Percentiles rank a stretch among this genome's conserved stretches.
These are phyloP conservation scores for Tragelaphus imberbis DNA, from an alignment of 2,113 vertebrate genomes.

Conservation along the genomic window DNA sequence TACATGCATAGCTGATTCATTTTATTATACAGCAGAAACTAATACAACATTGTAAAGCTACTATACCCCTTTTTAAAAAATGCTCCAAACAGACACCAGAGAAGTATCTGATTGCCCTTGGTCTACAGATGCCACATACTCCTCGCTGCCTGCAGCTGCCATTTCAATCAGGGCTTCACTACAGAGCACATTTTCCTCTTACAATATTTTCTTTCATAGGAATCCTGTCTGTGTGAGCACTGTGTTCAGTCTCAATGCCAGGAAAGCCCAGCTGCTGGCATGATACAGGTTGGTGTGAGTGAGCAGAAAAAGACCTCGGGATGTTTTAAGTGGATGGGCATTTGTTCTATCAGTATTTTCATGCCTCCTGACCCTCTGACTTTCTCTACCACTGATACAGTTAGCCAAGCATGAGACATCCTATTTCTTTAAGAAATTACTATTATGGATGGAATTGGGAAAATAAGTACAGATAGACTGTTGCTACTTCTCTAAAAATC, in stretches of 20 bases:
- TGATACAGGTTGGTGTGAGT: background rate
- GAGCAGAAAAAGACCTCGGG: background rate
- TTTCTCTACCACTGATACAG: background rate
- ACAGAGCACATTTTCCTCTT: slow-evolving; percentile 14
- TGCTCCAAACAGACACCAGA: background rate
- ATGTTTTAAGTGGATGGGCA: background rate
- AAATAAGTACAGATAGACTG: background rate
- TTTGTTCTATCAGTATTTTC: background rate
- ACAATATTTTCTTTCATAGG: background rate
- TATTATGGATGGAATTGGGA: background rate
- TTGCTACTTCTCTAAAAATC: background rate
- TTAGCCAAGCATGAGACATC: background rate
- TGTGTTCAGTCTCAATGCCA: background rate
- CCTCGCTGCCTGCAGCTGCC: background rate
- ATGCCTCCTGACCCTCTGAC: fast-evolving
- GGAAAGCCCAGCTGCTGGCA: background rate
- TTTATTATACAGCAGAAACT: background rate
- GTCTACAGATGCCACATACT: background rate
- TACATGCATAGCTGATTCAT: background rate
- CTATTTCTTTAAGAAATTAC: background rate
- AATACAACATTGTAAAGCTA: background rate
- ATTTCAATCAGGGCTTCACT: background rate
- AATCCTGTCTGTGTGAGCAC: background rate
- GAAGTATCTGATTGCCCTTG: background rate
- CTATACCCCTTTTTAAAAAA: background rate